Base-by-base conservation (phyloP, 2,888 invertebrate species). In the Pristionchus exspectatus region DNA sequence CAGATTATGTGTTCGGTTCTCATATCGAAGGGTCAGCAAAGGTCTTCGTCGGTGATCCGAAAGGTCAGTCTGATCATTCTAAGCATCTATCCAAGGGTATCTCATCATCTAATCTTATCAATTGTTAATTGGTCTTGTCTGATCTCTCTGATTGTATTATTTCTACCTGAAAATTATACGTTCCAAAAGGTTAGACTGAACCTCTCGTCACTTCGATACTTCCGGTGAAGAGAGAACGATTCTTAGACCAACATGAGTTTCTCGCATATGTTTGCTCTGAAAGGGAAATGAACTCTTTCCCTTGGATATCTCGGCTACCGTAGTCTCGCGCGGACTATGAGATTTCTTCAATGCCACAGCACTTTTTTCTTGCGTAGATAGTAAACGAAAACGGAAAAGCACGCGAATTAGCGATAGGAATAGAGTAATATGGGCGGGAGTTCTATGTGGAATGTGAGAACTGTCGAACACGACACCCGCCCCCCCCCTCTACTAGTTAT, bases 1-100 rank as follows among this genome's bases (percentile, higher is more conserved):
- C 81, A 81, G 81, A 81, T n/a, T 44, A 81, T 81, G 81, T 81
- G 81, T 54, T 81, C 81, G 9, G 50, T 81, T 5, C 21, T 81
- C 10, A 24, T 81, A 50, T 54, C 30, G 18, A 77, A 81, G 50
- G n/a, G 27, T 3, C 81, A 44, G 7, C 81, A 81, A n/a, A 44
- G 81, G 27, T 50, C 44, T 1, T 81, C 81, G 12, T 81, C 81
- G 3, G 27, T 44, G n/a, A 50, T 81, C 10, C 24, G 81, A 54
- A 81, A 81, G 81, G 81, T 81, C n/a, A 74, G 74, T 69, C 21
- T 59, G 44, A 38, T 38, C 44, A 50, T 50, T 50, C 12, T 50
- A 9, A 3, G 3, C 44, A 50, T 10, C 44, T 0, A 7, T 1
- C 44, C 56, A 21, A 21, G 21, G 1, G 18, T 18, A 2, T 56